phyloP scores from a whole-genome alignment of 2,888 invertebrate genomes.

The Lasioglossum oenotherae region DNA sequence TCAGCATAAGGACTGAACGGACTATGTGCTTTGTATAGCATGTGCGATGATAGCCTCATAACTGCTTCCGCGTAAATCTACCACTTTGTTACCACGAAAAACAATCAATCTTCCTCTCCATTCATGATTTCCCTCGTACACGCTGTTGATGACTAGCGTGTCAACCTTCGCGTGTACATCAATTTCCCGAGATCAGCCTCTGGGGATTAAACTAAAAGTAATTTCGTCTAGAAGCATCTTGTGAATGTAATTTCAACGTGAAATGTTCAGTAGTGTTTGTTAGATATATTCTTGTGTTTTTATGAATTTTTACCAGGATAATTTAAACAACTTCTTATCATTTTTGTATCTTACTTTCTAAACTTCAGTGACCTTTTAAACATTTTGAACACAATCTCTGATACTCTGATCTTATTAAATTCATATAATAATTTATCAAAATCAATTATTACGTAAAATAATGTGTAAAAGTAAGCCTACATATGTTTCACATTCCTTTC shows the following conservation, averaged over 20 bases:
- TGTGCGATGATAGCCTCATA: conserved; percentile 17
- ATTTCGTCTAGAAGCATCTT: background rate
- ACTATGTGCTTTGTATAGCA: conserved; percentile 15
- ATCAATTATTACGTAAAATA: background rate
- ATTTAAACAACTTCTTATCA: background rate
- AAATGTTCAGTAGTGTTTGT: background rate
- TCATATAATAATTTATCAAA: no score
- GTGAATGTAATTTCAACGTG: background rate
- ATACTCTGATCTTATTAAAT: no score
- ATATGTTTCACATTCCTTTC: background rate
- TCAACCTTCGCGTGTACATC: background rate
- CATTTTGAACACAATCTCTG: no score
- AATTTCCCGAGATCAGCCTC: background rate
- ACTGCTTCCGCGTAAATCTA: conserved; percentile 28
- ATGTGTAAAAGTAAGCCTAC: background rate
- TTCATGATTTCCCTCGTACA: conserved; percentile 16
- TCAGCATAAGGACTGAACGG: conserved; percentile 52
- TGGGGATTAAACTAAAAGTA: background rate
- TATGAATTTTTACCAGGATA: background rate
- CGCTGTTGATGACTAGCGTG: background rate
- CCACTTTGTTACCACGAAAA: conserved; percentile 32
- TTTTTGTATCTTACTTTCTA: background rate
- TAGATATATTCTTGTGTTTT: background rate
- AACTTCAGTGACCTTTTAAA: background rate
- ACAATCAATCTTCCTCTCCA: conserved; percentile 47